phyloP scores from a whole-genome alignment of 2,797 vertebrate genomes.

The Onychomys torridus region DNA sequence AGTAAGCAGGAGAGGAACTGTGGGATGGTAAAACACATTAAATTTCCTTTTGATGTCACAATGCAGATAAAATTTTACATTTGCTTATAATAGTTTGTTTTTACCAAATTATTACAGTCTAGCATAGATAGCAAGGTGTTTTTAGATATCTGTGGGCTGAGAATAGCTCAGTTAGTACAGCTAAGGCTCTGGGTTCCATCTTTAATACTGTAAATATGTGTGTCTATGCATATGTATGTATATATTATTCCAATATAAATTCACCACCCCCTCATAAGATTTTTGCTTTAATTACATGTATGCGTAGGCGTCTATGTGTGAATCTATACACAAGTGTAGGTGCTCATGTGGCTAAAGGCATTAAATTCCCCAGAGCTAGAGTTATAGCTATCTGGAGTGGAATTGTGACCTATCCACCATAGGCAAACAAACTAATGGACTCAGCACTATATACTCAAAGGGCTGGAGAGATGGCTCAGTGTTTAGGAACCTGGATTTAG shows the following conservation, averaged over 20 bases:
- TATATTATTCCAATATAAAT: neutral
- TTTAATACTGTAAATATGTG: neutral
- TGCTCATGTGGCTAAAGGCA: neutral
- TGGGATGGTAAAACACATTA: neutral
- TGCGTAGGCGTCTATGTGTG: neutral
- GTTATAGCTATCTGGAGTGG: neutral
- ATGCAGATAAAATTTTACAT: neutral
- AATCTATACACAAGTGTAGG: neutral
- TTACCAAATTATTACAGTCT: conserved; percentile 37
- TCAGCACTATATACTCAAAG: neutral
- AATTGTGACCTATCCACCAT: neutral
- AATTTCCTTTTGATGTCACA: neutral
- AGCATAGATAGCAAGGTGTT: neutral
- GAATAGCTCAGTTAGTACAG: neutral
- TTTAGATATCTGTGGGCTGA: conserved; percentile 24
- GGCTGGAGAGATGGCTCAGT: neutral
- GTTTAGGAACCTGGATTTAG: neutral
- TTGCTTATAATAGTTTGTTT: conserved; percentile 12
- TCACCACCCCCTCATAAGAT: neutral
- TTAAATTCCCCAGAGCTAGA: neutral
- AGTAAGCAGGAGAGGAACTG: neutral
- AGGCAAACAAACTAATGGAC: neutral
- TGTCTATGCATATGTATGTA: neutral
- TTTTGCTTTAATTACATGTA: neutral
- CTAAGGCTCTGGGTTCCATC: neutral